Percentiles rank a stretch among this genome's conserved stretches.
phyloP scores from a whole-genome alignment of 2,797 vertebrate species.

The Periparus ater region DNA sequence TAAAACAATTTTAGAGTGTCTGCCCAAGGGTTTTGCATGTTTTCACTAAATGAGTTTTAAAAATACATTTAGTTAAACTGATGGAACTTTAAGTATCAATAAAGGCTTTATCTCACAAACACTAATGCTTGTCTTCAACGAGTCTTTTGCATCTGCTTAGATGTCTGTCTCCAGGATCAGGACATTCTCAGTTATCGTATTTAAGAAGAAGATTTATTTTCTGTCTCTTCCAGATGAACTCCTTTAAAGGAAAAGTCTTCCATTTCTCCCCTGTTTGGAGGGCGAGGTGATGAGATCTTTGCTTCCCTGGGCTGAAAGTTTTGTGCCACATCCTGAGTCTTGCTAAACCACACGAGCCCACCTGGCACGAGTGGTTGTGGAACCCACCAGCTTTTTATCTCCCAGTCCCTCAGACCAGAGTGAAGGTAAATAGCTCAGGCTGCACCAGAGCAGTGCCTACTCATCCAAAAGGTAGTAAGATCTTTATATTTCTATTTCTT shows the following conservation, averaged over 20 bases:
- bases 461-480: not conserved
- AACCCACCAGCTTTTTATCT: not conserved
- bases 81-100: slow-evolving; percentile 71
- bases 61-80: slow-evolving; percentile 71
- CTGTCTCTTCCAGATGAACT: not conserved
- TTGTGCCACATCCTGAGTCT: not conserved
- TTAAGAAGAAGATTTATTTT: slow-evolving; percentile 23
- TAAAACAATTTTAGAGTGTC: slow-evolving; percentile 68
- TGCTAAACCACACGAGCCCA: not conserved
- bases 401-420: not conserved
- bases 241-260: not conserved
- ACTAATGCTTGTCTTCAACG: slow-evolving; percentile 51
- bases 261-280: not conserved
- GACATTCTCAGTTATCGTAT: not conserved
- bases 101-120: slow-evolving; percentile 67
- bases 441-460: not conserved
- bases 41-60: slow-evolving; percentile 71
- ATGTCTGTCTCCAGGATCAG: slow-evolving; percentile 56
- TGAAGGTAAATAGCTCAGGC: not conserved
- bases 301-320: not conserved
- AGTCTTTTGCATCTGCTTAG: slow-evolving; percentile 53
- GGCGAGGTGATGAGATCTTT: not conserved
- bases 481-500: not conserved
- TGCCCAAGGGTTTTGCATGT: slow-evolving; percentile 71
- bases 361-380: fast-evolving